Percentiles rank a stretch among this genome's conserved stretches.
Conservation (phyloP, 2,888 invertebrate genomes). For the Brachypalpus laphriformis region DNA sequence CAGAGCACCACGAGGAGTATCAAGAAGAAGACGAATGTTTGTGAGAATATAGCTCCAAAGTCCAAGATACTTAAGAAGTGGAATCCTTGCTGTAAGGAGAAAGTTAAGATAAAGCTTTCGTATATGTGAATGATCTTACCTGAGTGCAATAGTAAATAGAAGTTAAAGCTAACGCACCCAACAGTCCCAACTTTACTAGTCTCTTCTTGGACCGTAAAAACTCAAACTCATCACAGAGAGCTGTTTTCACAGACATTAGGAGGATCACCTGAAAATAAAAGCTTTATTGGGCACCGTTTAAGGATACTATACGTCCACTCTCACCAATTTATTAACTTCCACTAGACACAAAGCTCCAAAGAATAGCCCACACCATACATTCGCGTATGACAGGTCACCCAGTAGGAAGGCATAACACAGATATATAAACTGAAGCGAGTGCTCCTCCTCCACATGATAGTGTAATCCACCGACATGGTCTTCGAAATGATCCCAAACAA, state of each 20-base stretch:
- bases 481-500: constrained; percentile 81
- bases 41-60: constrained; percentile 78
- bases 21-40: constrained; percentile 86
- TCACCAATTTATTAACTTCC: constrained; percentile 90
- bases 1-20: constrained; percentile 92
- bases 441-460: constrained; percentile 78
- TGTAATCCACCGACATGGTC: constrained; percentile 79
- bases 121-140: constrained; percentile 72
- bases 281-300: not conserved
- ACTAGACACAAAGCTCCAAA: constrained; percentile 90
- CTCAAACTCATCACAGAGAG: constrained; percentile 81
- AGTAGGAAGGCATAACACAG: constrained; percentile 79
- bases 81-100: constrained; percentile 78
- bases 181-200: constrained; percentile 76
- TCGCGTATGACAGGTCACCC: constrained; percentile 77
- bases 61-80: constrained; percentile 78
- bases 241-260: constrained; percentile 79
- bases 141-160: constrained; percentile 80
- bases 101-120: not conserved
- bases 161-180: constrained; percentile 73
- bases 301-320: constrained; percentile 75
- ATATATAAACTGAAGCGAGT: constrained; percentile 80
- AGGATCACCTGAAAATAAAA: constrained; percentile 77
- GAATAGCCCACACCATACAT: constrained; percentile 89
- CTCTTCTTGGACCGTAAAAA: constrained; percentile 76